Base-by-base conservation (phyloP, 1,140 invertebrate species). In the Asbolus verrucosus region DNA sequence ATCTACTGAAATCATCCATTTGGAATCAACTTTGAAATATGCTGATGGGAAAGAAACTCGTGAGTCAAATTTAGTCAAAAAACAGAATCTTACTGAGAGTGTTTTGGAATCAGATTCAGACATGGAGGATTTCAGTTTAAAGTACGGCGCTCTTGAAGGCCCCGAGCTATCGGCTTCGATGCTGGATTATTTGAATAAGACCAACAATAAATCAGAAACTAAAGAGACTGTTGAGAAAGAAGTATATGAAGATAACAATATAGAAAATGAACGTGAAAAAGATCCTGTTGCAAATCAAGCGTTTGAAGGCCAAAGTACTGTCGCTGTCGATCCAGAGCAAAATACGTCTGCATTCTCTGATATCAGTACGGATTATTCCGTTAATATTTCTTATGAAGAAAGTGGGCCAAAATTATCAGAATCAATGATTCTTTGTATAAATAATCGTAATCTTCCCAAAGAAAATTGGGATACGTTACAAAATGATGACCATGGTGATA, bases 401-500 rank as follows among this genome's bases (percentile, higher is more conserved):
- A 36, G 2, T 9, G 41, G 36, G 4, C 9, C 69, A 19, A 38
- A 70, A 60, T 6, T 21, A 5, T 59, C 27, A 6, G 39, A 65
- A 21, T 16, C 15, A 59, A 68, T 65, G 50, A 27, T 39, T n/a
- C 21, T 3, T 4, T 54, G 18, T 31, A 54, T 27, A n/a, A 63
- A 31, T 24, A 24, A 14, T 18, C 6, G n/a, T 19, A 15, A 19
- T 50, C n/a, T 8, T 24, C 6, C 46, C 0, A 24, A 46, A 50
- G 11, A 65, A 36, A 61, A 65, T 8, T 15, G 5, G 11, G 65
- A 50, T n/a, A 39, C 36, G 18, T 18, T 19, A 6, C 13, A 59
- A 59, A 21, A 59, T 67, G 27, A 67, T 21, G 43, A 67, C 24
- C 11, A 59, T 67, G 27, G 60, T 21, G 43, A 67, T 18, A 59